Evolutionary conservation across 1,140 invertebrate species (phyloP).

Genomic region (Xylocopa sonorina): DNA sequence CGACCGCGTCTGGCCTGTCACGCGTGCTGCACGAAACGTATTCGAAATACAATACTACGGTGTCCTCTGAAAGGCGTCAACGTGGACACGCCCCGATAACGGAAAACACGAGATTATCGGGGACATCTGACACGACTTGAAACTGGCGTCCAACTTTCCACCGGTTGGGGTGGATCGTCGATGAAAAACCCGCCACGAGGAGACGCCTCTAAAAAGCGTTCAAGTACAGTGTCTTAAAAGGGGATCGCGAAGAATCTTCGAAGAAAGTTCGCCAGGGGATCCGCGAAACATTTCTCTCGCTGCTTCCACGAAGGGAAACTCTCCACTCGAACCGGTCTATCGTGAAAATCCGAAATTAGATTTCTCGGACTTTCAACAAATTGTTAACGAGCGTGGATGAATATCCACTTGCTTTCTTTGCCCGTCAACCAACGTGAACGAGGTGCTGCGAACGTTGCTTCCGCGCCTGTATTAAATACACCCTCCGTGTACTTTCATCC

Average conservation of each 20-base stretch:
- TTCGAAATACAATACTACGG: conserved; percentile 33
- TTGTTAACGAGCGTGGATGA: conserved; percentile 15
- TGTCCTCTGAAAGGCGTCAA: conserved; percentile 30
- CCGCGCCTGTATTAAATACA: neutral
- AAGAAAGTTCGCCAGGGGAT: neutral
- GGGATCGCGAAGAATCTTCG: neutral
- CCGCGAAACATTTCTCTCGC: no score
- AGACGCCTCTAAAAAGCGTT: neutral
- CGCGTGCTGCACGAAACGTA: conserved; percentile 29
- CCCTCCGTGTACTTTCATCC: neutral
- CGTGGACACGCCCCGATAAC: conserved; percentile 29
- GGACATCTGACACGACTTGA: conserved; percentile 7
- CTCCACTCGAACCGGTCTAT: neutral
- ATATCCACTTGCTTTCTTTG: conserved; percentile 6
- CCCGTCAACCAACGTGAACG: neutral
- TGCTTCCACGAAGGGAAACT: neutral
- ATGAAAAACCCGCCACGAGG: neutral
- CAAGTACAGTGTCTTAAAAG: neutral
- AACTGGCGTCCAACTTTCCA: neutral
- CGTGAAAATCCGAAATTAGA: conserved; percentile 29
- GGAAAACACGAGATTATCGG: conserved; percentile 18
- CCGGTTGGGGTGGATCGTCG: neutral
- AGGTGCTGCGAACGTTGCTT: neutral
- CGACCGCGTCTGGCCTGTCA: conserved; percentile 31
- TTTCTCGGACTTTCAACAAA: neutral